Conservation (phyloP, 2,797 vertebrate species). For the Gymnothorax javanicus region DNA sequence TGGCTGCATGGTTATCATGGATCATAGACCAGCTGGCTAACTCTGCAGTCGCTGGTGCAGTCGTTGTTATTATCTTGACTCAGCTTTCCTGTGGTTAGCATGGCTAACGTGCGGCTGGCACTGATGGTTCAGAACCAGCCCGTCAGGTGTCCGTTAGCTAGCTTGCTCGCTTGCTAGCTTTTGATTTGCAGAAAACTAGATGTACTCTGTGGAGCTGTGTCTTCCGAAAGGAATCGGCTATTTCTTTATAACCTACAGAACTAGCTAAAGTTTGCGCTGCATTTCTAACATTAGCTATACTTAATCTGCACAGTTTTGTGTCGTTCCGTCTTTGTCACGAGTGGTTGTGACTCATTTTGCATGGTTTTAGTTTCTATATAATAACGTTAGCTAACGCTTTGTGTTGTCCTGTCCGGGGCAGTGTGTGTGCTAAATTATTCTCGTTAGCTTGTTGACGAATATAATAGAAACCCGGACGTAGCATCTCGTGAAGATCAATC, state of each 20-base stretch:
- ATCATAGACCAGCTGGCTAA: constrained; percentile 22
- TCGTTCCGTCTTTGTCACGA: neutral
- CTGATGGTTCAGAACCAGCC: neutral
- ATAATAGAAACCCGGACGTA: too few relatives aligned
- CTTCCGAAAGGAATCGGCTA: too few relatives aligned
- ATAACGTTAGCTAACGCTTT: too few relatives aligned
- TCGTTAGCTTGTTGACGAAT: too few relatives aligned
- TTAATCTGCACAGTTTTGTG: neutral
- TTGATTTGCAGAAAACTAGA: neutral
- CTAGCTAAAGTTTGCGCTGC: neutral
- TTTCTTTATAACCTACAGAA: too few relatives aligned
- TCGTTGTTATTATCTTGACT: neutral
- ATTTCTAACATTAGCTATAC: neutral
- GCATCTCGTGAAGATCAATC: too few relatives aligned
- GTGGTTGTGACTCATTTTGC: neutral
- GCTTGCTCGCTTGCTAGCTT: neutral
- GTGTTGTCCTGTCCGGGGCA: too few relatives aligned
- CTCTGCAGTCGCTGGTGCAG: constrained; percentile 9
- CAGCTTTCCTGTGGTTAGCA: neutral
- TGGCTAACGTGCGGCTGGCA: neutral
- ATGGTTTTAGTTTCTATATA: neutral
- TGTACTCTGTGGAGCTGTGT: too few relatives aligned
- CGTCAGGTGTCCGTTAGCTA: neutral
- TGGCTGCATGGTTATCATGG: neutral
- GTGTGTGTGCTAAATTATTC: too few relatives aligned